These are phyloP conservation scores for Tachuris rubrigastra DNA, from an alignment of 2,113 vertebrate species.

Conservation along the genomic window DNA sequence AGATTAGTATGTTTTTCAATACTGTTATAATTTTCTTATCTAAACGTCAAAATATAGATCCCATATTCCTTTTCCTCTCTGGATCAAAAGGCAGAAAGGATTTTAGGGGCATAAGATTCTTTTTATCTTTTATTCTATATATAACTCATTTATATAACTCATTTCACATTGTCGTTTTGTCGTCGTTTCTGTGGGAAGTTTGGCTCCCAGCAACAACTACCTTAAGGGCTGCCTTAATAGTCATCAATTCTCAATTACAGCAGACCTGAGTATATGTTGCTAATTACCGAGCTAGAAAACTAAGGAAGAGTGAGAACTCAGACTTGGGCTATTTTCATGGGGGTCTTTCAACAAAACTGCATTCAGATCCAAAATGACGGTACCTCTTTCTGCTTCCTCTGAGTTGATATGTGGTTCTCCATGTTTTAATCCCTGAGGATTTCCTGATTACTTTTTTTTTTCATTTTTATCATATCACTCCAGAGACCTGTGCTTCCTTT, in stretches of 20 bases:
- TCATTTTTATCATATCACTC: background rate
- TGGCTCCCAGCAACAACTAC: background rate
- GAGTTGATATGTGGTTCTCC: accelerated
- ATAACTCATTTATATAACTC: background rate
- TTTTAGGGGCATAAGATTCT: background rate
- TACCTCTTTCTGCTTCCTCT: background rate
- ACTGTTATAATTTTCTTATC: background rate
- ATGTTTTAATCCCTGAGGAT: background rate
- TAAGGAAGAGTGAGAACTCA: background rate
- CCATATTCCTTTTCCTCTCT: background rate
- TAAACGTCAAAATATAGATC: background rate
- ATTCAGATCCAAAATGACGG: background rate
- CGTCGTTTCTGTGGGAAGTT: background rate
- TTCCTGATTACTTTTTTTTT: background rate
- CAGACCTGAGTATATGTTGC: background rate
- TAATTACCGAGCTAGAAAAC: background rate
- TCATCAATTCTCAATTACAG: background rate
- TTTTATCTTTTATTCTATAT: background rate
- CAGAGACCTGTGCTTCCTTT: background rate
- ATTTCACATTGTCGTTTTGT: background rate
- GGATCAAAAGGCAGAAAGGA: background rate
- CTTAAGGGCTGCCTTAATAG: background rate
- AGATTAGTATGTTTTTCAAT: background rate
- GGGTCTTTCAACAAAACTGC: background rate
- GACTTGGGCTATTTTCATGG: background rate